Base-by-base conservation (phyloP, 2,113 vertebrate genomes). In the Atlantisia rogersi region DNA sequence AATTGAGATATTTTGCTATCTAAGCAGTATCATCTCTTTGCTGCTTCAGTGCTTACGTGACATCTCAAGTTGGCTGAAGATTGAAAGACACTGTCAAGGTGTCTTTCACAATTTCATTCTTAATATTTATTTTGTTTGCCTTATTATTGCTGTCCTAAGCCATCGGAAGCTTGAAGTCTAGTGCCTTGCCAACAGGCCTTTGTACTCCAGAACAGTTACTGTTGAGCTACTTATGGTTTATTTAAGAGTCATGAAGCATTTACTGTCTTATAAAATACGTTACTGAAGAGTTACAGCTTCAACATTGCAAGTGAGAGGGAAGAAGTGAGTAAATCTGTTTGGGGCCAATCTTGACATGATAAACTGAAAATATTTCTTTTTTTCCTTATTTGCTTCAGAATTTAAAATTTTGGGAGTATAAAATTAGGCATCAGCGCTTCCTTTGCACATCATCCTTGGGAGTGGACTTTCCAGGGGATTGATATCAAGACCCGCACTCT, bases 1-100 rank as follows among this genome's bases (percentile, higher is more conserved):
- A 94, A 94, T 46, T 84, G 94, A 90, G 86, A 76, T 86, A 67
- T 96, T 93, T 96, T 96, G 95, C 93, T 81, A 1, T 75, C 81
- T 91, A 93, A 95, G 94, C 81, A 94, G 60, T 75, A 83, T 88
- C 56, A 56, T 88, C 52, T 94, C 89, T 84, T 64, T 75, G 70
- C 90, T 94, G 84, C 86, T 93, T 95, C 80, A 88, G 63, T 95
- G 86, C 94, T 94, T 90, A 62, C 18, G 7, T 95, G 91, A 88
- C 59, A 78, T 85, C 75, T 96, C 60, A 75, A 53, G 86, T 68
- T 96, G 93, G 68, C 84, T 94, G 83, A 91, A 93, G 90, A 92
- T 94, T 92, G 69, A 88, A 94, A 94, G 92, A 90, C 71, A 14
- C 39, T 65, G 52, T 85, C 84, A 93, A 95, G 77, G 62, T 94